phyloP scores from a whole-genome alignment of 2,797 vertebrate genomes.

The Ataeniobius toweri region DNA sequence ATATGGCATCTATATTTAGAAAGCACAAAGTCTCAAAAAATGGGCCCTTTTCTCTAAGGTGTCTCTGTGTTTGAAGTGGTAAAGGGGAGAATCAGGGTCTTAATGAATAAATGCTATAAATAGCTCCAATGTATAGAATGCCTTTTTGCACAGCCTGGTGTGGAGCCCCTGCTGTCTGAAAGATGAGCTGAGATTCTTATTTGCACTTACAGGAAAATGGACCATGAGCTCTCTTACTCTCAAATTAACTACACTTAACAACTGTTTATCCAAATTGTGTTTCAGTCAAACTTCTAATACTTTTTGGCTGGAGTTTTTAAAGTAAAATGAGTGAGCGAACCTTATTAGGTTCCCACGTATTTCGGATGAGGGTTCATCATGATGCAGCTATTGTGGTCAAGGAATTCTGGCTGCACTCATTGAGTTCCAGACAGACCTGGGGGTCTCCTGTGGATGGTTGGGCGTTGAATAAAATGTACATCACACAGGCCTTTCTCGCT shows the following conservation, averaged over 20 bases:
- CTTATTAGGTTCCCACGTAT: not conserved
- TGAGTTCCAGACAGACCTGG: not conserved
- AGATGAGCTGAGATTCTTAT: not conserved
- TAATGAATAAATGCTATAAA: conserved; percentile 58
- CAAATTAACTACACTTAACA: not conserved
- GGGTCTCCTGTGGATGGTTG: too few relatives aligned
- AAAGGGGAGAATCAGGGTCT: conserved; percentile 40
- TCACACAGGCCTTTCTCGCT: not conserved
- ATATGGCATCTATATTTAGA: conserved; percentile 39
- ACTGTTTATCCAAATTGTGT: not conserved
- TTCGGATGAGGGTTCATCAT: too few relatives aligned
- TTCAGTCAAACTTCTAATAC: not conserved
- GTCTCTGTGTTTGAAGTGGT: conserved; percentile 23
- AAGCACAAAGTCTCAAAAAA: conserved; percentile 12
- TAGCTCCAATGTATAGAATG: conserved; percentile 50
- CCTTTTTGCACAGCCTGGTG: conserved; percentile 36
- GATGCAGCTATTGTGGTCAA: not conserved
- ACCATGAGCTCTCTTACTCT: not conserved
- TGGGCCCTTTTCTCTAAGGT: not conserved
- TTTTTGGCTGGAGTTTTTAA: not conserved
- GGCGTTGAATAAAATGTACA: not conserved
- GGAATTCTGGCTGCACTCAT: not conserved
- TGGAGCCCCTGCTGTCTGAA: conserved; percentile 8
- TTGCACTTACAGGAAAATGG: not conserved
- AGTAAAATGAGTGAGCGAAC: not conserved